phyloP scores from a whole-genome alignment of 2,797 vertebrate species.

The Eidolon dupreanum region DNA sequence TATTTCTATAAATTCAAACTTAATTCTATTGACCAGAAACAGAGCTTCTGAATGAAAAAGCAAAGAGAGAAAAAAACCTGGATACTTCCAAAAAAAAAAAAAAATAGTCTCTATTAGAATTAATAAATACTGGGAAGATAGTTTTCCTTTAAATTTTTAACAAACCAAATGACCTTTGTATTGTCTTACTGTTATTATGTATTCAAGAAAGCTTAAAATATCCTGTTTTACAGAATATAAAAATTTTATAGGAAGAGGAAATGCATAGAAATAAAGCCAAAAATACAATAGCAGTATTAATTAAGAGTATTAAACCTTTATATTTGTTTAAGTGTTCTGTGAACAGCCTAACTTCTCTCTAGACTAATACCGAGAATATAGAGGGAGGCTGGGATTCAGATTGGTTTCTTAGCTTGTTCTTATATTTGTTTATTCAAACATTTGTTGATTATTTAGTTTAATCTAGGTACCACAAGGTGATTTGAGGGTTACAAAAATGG shows the following conservation, averaged over 20 bases:
- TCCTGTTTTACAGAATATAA: slow-evolving; percentile 49
- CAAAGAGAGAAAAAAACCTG: neutral
- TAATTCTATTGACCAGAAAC: neutral
- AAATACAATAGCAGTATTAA: slow-evolving; percentile 45
- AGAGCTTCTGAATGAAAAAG: neutral
- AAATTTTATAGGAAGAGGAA: slow-evolving; percentile 57
- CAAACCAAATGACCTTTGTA: neutral
- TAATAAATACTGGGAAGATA: slow-evolving; percentile 42
- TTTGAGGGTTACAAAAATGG: neutral
- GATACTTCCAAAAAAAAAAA: neutral
- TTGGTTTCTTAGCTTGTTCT: neutral
- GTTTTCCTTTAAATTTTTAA: slow-evolving; percentile 49
- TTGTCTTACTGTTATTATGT: slow-evolving; percentile 32
- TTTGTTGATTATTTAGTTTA: neutral
- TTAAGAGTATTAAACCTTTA: slow-evolving; percentile 37
- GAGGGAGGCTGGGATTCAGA: neutral
- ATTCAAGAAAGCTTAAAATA: slow-evolving; percentile 44
- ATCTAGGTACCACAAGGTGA: neutral
- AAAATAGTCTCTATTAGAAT: neutral
- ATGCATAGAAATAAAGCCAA: slow-evolving; percentile 29
- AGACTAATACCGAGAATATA: neutral
- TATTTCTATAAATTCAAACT: neutral
- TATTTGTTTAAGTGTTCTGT: slow-evolving; percentile 28
- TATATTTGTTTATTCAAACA: neutral
- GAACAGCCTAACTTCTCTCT: neutral